Conservation (phyloP, 2,888 invertebrate species). For the Cremastinae sp. region DNA sequence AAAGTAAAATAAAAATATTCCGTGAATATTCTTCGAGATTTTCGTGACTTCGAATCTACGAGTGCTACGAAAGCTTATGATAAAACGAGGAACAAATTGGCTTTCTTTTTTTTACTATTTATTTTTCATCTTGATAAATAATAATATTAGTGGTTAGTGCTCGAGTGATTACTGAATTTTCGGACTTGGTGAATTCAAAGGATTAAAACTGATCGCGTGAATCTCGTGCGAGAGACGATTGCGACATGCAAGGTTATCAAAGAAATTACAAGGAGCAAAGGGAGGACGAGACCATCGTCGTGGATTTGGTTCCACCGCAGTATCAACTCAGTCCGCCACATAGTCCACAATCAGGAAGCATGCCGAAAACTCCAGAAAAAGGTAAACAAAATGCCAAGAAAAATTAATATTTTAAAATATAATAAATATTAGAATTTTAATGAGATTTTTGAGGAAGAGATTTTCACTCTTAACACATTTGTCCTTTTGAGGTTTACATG, state of each 20-base stretch:
- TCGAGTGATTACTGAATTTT: too few relatives aligned
- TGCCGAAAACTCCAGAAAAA: conserved; percentile 70
- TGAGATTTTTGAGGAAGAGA: too few relatives aligned
- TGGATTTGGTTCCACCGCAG: conserved; percentile 83
- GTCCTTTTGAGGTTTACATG: too few relatives aligned
- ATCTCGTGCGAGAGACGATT: not conserved
- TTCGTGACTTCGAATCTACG: not conserved
- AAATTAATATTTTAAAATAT: too few relatives aligned
- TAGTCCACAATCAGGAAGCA: conserved; percentile 67
- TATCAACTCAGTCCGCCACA: conserved; percentile 73
- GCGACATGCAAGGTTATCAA: conserved; percentile 68
- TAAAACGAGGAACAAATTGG: not conserved
- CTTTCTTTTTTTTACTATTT: too few relatives aligned
- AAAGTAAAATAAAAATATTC: conserved; percentile 2
- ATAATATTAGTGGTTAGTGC: too few relatives aligned
- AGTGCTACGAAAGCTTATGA: too few relatives aligned
- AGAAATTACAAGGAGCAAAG: conserved; percentile 72
- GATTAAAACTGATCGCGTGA: not conserved
- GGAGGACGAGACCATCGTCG: conserved; percentile 81
- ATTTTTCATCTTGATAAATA: too few relatives aligned
- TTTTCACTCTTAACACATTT: too few relatives aligned
- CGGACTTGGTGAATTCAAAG: not conserved
- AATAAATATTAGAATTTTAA: too few relatives aligned
- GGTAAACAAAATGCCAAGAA: conserved; percentile 58
- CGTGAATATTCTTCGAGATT: too few relatives aligned